These are phyloP conservation scores for Lamellibrachia luymesi DNA, from an alignment of 1,140 invertebrate genomes.

Conservation along the genomic window DNA sequence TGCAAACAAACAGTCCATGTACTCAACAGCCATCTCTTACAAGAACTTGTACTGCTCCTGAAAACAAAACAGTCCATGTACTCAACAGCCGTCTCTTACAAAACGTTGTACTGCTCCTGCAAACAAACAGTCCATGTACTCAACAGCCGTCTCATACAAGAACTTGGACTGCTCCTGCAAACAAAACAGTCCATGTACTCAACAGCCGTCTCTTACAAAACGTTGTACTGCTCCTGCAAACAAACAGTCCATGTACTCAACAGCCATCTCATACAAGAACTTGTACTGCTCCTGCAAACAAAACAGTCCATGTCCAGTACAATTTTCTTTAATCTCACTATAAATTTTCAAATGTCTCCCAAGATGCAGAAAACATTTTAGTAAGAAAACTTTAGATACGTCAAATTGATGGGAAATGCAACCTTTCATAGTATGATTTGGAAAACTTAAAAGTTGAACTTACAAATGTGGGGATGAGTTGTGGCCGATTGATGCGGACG, in stretches of 20 bases:
- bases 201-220: slow-evolving; percentile 27
- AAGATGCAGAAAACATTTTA: background rate
- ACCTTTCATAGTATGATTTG: background rate
- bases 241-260: background rate
- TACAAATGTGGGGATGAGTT: slow-evolving; percentile 52
- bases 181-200: slow-evolving; percentile 33
- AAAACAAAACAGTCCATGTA: no score
- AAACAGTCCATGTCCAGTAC: background rate
- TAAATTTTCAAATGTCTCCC: background rate
- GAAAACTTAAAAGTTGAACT: slow-evolving; percentile 24
- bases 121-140: no score
- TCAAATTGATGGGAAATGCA: background rate
- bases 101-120: no score
- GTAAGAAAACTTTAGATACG: background rate
- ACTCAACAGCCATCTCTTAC: no score
- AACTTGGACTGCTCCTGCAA: background rate
- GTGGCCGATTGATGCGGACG: slow-evolving; percentile 49
- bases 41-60: background rate
- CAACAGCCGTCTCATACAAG: no score
- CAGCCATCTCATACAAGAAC: background rate
- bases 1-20: no score
- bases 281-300: background rate
- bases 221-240: slow-evolving; percentile 32
- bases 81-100: no score
- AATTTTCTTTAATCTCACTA: slow-evolving; percentile 7